Conservation (phyloP, 1,140 invertebrate species). For the Capitella teleta region DNA sequence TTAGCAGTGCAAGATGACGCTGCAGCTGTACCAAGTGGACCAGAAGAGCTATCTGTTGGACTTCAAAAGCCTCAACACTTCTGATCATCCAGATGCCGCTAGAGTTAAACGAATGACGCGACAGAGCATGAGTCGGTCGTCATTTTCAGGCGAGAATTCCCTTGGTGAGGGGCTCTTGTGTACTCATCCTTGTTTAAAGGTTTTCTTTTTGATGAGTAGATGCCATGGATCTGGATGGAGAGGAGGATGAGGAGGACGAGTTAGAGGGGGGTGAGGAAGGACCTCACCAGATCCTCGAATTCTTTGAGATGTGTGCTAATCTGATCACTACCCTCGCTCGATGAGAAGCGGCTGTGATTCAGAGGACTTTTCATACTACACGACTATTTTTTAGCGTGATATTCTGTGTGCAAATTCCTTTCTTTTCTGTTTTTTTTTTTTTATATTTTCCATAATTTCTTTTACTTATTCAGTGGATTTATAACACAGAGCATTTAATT, state of each 20-base stretch:
- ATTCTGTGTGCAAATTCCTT: no score
- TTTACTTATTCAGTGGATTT: no score
- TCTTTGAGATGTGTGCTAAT: slow-evolving; percentile 99
- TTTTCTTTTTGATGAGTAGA: slow-evolving; percentile 20
- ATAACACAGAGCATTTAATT: no score
- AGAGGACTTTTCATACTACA: no score
- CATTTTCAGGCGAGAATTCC: slow-evolving; percentile 2
- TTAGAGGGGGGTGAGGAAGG: slow-evolving; percentile 9
- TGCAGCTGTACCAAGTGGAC: slow-evolving; percentile 98
- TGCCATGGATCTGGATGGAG: slow-evolving; percentile 34
- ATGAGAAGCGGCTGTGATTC: no score
- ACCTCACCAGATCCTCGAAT: slow-evolving; percentile 93
- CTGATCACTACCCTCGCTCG: slow-evolving; percentile 94
- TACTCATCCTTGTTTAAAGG: no score
- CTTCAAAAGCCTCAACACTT: slow-evolving; percentile 72
- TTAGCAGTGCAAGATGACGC: slow-evolving; percentile 77
- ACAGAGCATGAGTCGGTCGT: slow-evolving; percentile 4
- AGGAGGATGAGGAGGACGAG: slow-evolving; percentile 18
- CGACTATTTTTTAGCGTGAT: no score
- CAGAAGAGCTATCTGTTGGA: slow-evolving; percentile 93
- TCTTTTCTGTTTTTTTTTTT: no score
- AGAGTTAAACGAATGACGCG: slow-evolving; percentile 13
- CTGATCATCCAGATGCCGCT: slow-evolving; percentile 17
- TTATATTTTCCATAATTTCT: no score
- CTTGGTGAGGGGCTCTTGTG: slow-evolving; percentile 7